Conservation (phyloP, 2,113 vertebrate species). For the Triplophysa tibetana region DNA sequence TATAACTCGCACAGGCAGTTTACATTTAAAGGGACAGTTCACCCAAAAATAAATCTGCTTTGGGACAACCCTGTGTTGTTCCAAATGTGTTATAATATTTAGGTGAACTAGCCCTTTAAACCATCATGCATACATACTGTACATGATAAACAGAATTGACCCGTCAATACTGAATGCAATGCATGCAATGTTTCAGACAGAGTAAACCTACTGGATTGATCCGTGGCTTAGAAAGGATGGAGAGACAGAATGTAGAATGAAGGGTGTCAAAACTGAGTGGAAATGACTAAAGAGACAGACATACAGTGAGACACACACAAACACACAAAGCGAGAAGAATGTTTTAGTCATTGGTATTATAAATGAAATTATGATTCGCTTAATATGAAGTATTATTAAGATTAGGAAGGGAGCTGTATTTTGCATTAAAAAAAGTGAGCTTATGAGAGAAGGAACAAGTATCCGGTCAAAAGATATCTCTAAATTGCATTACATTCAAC, state of each 20-base stretch:
- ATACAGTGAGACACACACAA: constrained; percentile 5
- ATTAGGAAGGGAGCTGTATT: background rate
- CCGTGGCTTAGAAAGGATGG: constrained; percentile 15
- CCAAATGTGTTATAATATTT: no score
- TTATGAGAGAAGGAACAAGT: no score
- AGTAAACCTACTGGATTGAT: constrained; percentile 33
- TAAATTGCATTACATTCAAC: no score
- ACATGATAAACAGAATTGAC: background rate
- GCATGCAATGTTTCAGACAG: constrained; percentile 26
- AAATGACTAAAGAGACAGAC: constrained; percentile 23
- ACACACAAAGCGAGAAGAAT: constrained; percentile 2
- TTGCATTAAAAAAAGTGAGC: no score
- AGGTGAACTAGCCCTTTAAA: background rate
- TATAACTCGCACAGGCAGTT: background rate
- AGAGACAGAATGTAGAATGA: constrained; percentile 22
- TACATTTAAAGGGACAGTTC: background rate
- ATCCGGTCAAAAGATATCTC: no score
- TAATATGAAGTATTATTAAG: background rate
- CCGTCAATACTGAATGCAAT: constrained; percentile 2
- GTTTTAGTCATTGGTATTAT: constrained; percentile 36
- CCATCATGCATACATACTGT: background rate
- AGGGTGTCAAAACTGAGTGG: constrained; percentile 5
- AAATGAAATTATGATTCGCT: background rate
- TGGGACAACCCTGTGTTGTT: no score
- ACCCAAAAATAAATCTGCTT: background rate